Base-by-base conservation (phyloP, 2,888 invertebrate species). In the Synanthedon formicaeformis region DNA sequence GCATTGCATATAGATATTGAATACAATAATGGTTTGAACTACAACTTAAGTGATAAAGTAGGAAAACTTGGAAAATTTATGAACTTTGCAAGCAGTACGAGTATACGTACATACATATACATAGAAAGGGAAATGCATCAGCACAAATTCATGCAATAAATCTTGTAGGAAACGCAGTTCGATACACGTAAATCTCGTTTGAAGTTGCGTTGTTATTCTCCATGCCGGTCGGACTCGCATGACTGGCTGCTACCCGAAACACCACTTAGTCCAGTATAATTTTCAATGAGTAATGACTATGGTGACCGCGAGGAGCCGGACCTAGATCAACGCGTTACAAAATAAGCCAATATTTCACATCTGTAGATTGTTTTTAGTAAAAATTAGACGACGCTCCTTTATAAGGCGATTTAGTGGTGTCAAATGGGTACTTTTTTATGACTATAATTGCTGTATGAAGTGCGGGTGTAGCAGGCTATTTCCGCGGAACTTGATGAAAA, bases 221-320 rank as follows among this genome's bases (percentile, higher is more conserved):
- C 18, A 56, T 53, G 48, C 53, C 55, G 57, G 61, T 55, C 56
- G 60, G 34, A 50, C 55, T 57, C 67, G 66, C 65, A 62, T 65
- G 80, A 77, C 71, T 77, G 80, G 69, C 58, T 73, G 63, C 61
- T 73, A 83, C 80, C 75, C 76, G 83, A 81, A 82, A 80, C 75
- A 77, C 80, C 82, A 85, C 84, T 85, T 83, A 85, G 78, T 69
- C 67, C 69, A 69, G 82, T 80, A 85, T 83, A 82, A 82, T 84
- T 81, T 84, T 80, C 81, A 81, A 82, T 85, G 84, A 86, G 76
- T 80, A 79, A 81, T 81, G 75, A 72, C 67, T 67, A 71, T 71
- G 65, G 68, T 51, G 12, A 34, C 34, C 34, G 57, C 68, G 66
- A 73, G 69, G 66, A 67, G 60, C 55, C 59, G 70, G 77, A 80